These are phyloP conservation scores for Macropus fuliginosus DNA, from an alignment of 2,797 vertebrate genomes.

Conservation along the genomic window DNA sequence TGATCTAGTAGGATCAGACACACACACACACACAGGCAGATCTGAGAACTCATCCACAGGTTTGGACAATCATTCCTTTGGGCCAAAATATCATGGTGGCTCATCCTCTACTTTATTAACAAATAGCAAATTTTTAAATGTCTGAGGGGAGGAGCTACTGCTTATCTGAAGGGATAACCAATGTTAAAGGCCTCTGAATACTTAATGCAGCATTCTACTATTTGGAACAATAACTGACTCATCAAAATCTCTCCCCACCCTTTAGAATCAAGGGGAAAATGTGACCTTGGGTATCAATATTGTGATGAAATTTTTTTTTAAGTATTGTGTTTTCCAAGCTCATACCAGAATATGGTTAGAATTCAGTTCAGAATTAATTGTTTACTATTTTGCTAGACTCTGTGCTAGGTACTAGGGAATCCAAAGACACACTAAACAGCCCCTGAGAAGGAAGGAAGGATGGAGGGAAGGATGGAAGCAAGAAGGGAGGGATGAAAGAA, in stretches of 20 bases:
- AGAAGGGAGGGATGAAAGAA: no score
- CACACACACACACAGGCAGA: background rate
- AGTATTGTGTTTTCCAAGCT: background rate
- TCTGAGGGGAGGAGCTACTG: background rate
- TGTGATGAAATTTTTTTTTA: background rate
- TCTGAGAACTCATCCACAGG: background rate
- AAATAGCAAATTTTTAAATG: background rate
- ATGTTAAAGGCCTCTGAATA: background rate
- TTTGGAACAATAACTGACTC: background rate
- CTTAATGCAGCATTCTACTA: background rate
- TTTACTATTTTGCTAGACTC: background rate
- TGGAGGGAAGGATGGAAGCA: no score
- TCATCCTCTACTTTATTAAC: background rate
- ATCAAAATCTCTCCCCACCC: background rate
- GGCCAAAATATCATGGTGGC: background rate
- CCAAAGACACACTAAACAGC: background rate
- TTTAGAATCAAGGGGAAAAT: background rate
- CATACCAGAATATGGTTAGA: background rate
- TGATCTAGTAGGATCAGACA: background rate
- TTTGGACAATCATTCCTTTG: background rate
- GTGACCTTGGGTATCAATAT: background rate
- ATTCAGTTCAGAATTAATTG: background rate
- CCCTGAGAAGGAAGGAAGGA: background rate
- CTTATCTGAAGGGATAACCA: background rate
- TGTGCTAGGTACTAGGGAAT: background rate